Evolutionary conservation across 2,888 invertebrate species (phyloP).

Genomic region (Darwinula stevensoni): DNA sequence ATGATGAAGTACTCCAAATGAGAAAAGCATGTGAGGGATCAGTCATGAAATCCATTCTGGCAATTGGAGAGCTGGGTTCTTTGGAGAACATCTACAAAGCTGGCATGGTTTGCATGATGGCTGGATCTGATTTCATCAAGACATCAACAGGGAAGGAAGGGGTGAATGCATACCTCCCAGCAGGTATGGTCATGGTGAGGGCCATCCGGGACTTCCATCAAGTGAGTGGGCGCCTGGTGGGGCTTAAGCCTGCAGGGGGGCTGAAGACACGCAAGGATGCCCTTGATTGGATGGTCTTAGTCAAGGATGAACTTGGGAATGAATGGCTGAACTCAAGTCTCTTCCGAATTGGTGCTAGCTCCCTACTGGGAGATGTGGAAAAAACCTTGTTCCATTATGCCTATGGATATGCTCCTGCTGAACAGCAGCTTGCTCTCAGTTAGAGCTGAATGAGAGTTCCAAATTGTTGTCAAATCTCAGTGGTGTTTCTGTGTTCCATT

Average conservation of each 20-base stretch:
- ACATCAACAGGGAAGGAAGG: slow-evolving; percentile 49
- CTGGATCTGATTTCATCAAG: slow-evolving; percentile 87
- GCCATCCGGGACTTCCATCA: slow-evolving; percentile 54
- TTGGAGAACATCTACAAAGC: slow-evolving; percentile 55
- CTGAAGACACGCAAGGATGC: slow-evolving; percentile 58
- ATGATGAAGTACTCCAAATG: slow-evolving; percentile 52
- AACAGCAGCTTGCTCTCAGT: no score
- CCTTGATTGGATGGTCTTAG: slow-evolving; percentile 51
- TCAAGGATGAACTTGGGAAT: slow-evolving; percentile 51
- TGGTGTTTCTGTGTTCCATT: no score
- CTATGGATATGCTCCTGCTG: no score
- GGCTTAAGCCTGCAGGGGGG: slow-evolving; percentile 94
- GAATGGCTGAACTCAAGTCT: slow-evolving; percentile 40
- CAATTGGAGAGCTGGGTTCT: slow-evolving; percentile 64
- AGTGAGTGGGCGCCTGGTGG: slow-evolving; percentile 44
- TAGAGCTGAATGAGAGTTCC: no score
- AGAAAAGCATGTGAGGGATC: slow-evolving; percentile 38
- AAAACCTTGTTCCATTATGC: no score
- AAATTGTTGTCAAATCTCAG: no score
- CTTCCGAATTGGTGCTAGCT: slow-evolving; percentile 58
- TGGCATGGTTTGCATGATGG: slow-evolving; percentile 59
- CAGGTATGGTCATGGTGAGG: slow-evolving; percentile 72
- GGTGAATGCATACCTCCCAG: slow-evolving; percentile 70
- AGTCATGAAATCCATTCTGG: slow-evolving; percentile 73
- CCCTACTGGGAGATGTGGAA: slow-evolving; percentile 48